Conservation (phyloP, 2,888 invertebrate genomes). For the Caenorhabditis afra region DNA sequence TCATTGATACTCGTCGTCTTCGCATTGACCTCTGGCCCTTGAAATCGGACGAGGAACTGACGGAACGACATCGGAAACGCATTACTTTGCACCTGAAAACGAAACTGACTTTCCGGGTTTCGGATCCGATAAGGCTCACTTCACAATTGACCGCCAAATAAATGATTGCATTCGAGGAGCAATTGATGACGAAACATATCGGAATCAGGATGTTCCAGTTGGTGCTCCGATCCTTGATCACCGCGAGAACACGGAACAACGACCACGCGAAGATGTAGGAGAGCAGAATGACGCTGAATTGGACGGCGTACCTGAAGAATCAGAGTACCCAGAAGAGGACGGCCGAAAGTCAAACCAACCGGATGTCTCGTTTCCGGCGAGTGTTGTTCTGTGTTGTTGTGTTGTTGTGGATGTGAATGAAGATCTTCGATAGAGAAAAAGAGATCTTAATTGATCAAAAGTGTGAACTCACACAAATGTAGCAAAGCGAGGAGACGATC, state of each 20-base stretch:
- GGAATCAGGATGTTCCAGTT: slow-evolving; percentile 32
- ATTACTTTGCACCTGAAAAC: not conserved
- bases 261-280: slow-evolving; percentile 32
- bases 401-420: not conserved
- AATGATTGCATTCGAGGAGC: slow-evolving; percentile 5
- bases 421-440: too few relatives aligned
- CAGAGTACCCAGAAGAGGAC: not conserved
- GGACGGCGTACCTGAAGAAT: slow-evolving; percentile 21
- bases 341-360: not conserved
- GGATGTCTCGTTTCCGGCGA: not conserved
- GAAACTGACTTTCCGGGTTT: too few relatives aligned
- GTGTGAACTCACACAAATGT: not conserved
- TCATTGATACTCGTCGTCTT: too few relatives aligned
- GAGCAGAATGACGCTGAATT: slow-evolving; percentile 20
- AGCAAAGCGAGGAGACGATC: not conserved
- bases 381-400: not conserved
- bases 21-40: not conserved
- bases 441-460: too few relatives aligned
- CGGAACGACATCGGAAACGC: not conserved
- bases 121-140: not conserved
- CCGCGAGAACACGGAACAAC: slow-evolving; percentile 14
- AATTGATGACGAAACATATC: slow-evolving; percentile 15
- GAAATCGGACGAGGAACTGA: not conserved
- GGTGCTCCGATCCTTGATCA: slow-evolving; percentile 5
- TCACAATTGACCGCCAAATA: not conserved